Conservation (phyloP, 2,888 invertebrate species). For the Zaprionus bogoriensis region DNA sequence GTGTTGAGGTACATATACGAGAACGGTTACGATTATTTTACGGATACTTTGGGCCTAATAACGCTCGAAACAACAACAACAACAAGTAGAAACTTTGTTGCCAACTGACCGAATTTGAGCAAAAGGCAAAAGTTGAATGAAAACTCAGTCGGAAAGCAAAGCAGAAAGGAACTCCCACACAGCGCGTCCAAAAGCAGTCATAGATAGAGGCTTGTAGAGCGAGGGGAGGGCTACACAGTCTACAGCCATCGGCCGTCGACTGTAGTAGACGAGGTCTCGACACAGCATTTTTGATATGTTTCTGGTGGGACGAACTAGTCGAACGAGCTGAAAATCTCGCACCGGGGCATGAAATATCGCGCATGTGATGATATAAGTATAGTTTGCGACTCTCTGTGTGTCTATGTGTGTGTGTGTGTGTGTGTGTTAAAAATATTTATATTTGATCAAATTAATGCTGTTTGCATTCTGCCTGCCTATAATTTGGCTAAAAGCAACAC, state of each 20-base stretch:
- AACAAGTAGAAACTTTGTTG: constrained; percentile 40
- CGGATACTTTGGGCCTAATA: constrained; percentile 36
- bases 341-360: constrained; percentile 66
- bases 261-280: constrained; percentile 58
- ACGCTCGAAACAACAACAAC: constrained; percentile 25
- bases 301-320: constrained; percentile 74
- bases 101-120: constrained; percentile 63
- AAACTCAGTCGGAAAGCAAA: constrained; percentile 63
- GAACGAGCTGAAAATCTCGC: constrained; percentile 71
- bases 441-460: constrained; percentile 63
- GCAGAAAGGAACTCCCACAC: constrained; percentile 58
- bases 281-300: constrained; percentile 42
- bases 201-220: constrained; percentile 12
- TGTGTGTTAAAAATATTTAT: constrained; percentile 25
- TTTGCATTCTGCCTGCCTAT: constrained; percentile 58
- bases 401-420: constrained; percentile 9
- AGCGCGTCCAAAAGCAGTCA: constrained; percentile 45
- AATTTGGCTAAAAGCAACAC: constrained; percentile 53
- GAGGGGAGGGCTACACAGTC: background rate
- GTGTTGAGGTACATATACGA: constrained; percentile 41
- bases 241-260: background rate
- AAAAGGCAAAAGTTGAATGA: constrained; percentile 42
- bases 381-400: background rate
- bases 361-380: constrained; percentile 36
- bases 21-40: constrained; percentile 17